A percentile compares a stretch with the other conserved stretches of the same genome.
Conservation (phyloP, 2,113 vertebrate species). For the Bambusicola thoracicus region DNA sequence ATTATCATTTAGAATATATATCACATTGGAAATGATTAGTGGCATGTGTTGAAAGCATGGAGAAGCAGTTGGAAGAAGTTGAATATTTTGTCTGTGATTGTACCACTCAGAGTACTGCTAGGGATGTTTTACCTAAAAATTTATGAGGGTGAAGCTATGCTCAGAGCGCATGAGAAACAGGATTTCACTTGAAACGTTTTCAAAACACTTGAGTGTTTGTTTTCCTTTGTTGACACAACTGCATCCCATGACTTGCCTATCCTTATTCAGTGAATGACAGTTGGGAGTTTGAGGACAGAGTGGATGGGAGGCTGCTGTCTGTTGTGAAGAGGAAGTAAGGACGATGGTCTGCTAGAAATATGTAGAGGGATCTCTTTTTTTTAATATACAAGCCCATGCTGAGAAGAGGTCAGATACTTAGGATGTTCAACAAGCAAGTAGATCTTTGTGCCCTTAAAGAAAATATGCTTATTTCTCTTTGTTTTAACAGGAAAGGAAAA, state of each 20-base stretch:
- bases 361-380: not conserved
- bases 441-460: not conserved
- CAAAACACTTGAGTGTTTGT: constrained; percentile 31
- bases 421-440: rapidly evolving
- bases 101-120: not conserved
- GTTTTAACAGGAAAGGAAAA: not conserved
- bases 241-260: constrained; percentile 4
- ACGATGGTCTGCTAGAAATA: not conserved
- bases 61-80: not conserved
- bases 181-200: constrained; percentile 10
- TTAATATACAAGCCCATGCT: not conserved
- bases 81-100: not conserved
- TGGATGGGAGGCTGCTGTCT: not conserved
- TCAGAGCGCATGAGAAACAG: not conserved
- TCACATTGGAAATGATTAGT: not conserved
- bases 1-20: not conserved
- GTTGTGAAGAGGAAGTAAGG: not conserved
- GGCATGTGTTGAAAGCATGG: not conserved
- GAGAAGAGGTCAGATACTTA: not conserved
- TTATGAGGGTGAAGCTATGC: not conserved
- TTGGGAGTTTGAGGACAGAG: not conserved
- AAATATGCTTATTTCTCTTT: not conserved
- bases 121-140: not conserved
- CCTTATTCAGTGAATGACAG: not conserved
- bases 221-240: constrained; percentile 58